phyloP scores from a whole-genome alignment of 2,888 invertebrate species.

The Tachina lurida region DNA sequence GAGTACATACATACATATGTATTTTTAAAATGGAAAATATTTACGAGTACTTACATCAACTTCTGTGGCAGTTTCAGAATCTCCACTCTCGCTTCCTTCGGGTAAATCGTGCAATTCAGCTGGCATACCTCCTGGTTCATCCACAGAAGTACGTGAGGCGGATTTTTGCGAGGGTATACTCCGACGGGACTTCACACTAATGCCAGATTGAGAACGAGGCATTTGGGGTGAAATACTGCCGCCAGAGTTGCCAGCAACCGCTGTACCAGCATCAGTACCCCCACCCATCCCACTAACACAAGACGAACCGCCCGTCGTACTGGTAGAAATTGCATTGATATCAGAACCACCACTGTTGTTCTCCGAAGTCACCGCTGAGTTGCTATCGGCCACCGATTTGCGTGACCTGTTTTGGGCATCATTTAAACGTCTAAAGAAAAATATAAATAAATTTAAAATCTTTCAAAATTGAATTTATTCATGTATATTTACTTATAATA shows the following conservation, averaged over 20 bases:
- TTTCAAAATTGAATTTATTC: not conserved
- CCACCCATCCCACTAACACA: slow-evolving; percentile 68
- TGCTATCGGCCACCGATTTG: slow-evolving; percentile 82
- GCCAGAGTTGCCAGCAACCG: slow-evolving; percentile 73
- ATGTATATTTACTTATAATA: slow-evolving; percentile 80
- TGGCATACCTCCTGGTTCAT: slow-evolving; percentile 83
- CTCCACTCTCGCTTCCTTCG: slow-evolving; percentile 85
- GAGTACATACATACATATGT: too few species aligned
- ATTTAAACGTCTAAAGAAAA: slow-evolving; percentile 80
- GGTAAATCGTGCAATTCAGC: slow-evolving; percentile 84
- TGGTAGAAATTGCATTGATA: slow-evolving; percentile 73
- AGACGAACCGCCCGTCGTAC: slow-evolving; percentile 71
- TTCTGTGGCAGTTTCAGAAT: slow-evolving; percentile 88
- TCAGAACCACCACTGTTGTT: slow-evolving; percentile 80
- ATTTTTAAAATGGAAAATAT: not conserved
- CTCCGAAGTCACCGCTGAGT: slow-evolving; percentile 78
- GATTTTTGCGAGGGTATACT: slow-evolving; percentile 84
- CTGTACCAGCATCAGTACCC: slow-evolving; percentile 63
- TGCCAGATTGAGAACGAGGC: slow-evolving; percentile 84
- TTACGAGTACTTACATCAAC: slow-evolving; percentile 87
- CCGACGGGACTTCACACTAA: slow-evolving; percentile 84
- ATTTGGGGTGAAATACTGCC: slow-evolving; percentile 82
- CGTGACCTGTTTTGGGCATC: slow-evolving; percentile 82
- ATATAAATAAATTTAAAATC: not conserved
- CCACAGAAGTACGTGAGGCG: slow-evolving; percentile 84